Conservation (phyloP, 2,113 vertebrate species). For the Turdus rufiventris region DNA sequence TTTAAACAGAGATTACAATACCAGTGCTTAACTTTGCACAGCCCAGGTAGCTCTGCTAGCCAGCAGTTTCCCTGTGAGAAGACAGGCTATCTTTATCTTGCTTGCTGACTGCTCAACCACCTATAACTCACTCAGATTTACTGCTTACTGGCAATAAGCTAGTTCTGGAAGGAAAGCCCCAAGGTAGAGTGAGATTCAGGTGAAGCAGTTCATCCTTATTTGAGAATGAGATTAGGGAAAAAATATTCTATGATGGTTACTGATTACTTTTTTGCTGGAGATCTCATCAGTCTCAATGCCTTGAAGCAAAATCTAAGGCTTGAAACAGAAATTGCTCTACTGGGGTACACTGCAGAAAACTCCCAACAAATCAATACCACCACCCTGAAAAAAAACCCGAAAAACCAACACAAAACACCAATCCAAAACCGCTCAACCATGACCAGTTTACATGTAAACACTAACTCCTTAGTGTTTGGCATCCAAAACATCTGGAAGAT, state of each 20-base stretch:
- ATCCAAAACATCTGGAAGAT: not conserved
- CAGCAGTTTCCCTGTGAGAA: not conserved
- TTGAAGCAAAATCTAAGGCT: not conserved
- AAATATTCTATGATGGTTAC: not conserved
- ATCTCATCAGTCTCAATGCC: not conserved
- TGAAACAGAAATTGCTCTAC: not conserved
- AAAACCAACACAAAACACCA: not conserved
- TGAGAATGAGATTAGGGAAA: not conserved
- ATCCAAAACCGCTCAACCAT: not conserved
- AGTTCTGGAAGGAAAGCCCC: not conserved
- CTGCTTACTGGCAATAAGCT: not conserved
- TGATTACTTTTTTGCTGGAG: not conserved
- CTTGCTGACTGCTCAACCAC: not conserved
- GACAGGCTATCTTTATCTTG: not conserved
- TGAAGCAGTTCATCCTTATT: not conserved
- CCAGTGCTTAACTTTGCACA: not conserved
- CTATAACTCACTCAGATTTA: not conserved
- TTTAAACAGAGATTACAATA: not conserved
- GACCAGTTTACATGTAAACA: not conserved
- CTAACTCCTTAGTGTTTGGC: not conserved
- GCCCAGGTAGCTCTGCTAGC: not conserved
- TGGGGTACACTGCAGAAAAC: not conserved
- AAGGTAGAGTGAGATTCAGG: not conserved
- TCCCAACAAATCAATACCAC: not conserved
- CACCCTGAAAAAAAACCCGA: rapidly evolving